A percentile compares a stretch with the other conserved stretches of the same genome.
Conservation (phyloP, 2,888 invertebrate species). For the Litoditis marina region DNA sequence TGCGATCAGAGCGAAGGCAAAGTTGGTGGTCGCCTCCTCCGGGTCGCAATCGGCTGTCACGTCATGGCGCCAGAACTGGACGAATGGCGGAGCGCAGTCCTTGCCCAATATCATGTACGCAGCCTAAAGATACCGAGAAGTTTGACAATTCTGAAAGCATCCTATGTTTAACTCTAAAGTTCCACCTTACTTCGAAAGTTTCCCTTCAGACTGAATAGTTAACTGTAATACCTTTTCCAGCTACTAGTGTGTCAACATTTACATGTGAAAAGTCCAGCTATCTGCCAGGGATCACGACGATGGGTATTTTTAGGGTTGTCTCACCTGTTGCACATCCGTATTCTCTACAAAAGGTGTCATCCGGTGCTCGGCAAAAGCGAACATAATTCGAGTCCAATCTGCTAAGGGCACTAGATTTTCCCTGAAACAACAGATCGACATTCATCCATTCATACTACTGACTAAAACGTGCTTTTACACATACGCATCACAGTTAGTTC, state of each 20-base stretch:
- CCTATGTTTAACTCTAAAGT: neutral
- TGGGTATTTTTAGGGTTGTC: neutral
- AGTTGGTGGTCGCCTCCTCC: slow-evolving; percentile 20
- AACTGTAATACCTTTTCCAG: too few relatives aligned
- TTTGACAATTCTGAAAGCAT: neutral
- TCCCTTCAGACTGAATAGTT: too few relatives aligned
- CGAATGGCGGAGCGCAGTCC: slow-evolving; percentile 24
- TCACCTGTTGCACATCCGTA: slow-evolving; percentile 26
- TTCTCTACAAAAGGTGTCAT: slow-evolving; percentile 27
- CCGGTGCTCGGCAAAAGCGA: slow-evolving; percentile 31
- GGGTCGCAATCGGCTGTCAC: slow-evolving; percentile 4
- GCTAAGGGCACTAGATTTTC: slow-evolving; percentile 13
- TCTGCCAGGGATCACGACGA: neutral
- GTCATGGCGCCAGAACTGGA: slow-evolving; percentile 20
- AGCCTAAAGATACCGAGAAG: slow-evolving; percentile 16
- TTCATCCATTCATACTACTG: too few relatives aligned
- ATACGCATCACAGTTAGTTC: too few relatives aligned
- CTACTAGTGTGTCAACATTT: too few relatives aligned
- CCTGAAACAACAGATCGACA: too few relatives aligned
- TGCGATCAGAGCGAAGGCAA: slow-evolving; percentile 19
- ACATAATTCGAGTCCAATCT: slow-evolving; percentile 31
- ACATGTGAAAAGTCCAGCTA: too few relatives aligned
- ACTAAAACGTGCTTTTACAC: too few relatives aligned
- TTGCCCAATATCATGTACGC: slow-evolving; percentile 20
- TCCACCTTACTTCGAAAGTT: too few relatives aligned